Conservation (phyloP, 2,113 vertebrate species). For the Oryzias curvinotus region DNA sequence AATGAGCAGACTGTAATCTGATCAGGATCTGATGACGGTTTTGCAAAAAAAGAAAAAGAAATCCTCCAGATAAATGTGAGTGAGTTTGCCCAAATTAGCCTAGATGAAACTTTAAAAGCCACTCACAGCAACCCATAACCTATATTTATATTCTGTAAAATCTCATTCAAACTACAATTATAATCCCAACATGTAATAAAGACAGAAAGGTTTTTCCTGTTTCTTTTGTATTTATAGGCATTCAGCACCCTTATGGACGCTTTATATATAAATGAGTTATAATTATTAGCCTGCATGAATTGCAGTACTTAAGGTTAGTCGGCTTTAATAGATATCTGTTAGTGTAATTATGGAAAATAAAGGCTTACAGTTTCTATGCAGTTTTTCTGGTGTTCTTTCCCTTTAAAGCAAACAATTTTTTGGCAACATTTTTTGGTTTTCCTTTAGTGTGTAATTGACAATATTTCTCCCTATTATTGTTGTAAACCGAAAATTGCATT, state of each 20-base stretch:
- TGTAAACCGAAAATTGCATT: too few species aligned
- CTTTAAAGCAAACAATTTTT: not conserved
- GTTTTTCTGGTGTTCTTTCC: not conserved
- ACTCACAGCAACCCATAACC: too few species aligned
- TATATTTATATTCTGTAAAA: not conserved
- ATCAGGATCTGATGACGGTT: too few species aligned
- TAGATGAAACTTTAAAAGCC: not conserved
- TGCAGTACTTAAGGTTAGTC: constrained; percentile 4
- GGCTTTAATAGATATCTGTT: constrained; percentile 2
- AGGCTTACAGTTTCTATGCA: not conserved
- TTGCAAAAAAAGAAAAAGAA: too few species aligned
- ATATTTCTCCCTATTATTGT: too few species aligned
- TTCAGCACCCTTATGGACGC: constrained; percentile 1
- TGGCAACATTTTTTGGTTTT: not conserved
- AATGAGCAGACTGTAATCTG: too few species aligned
- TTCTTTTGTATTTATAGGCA: constrained; percentile 1
- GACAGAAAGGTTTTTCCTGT: not conserved
- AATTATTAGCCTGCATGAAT: constrained; percentile 23
- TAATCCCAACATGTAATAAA: not conserved
- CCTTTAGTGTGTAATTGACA: too few species aligned
- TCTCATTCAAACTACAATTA: not conserved
- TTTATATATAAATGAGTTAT: constrained; percentile 31
- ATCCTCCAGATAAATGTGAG: too few species aligned
- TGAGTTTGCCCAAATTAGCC: too few species aligned
- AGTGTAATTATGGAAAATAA: constrained; percentile 27